Percentiles rank a stretch among this genome's conserved stretches.
phyloP scores from a whole-genome alignment of 2,797 vertebrate species.

The Phrynocephalus vlangalii region DNA sequence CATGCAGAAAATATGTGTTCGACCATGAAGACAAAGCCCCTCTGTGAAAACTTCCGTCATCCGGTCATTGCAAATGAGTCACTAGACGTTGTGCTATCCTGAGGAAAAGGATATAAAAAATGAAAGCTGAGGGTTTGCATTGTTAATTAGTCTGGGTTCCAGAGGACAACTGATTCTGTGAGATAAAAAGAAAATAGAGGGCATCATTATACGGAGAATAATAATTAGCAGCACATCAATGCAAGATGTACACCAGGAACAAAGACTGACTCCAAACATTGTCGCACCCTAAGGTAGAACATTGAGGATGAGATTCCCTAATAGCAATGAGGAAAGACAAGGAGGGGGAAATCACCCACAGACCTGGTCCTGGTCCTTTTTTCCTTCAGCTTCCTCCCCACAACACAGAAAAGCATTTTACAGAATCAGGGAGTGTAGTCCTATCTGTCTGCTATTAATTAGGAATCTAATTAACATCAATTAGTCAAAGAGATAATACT shows the following conservation, averaged over 20 bases:
- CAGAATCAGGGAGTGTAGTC: neutral
- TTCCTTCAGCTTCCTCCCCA: neutral
- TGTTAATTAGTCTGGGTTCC: neutral
- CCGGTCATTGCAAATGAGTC: neutral
- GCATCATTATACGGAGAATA: neutral
- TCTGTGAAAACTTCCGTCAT: neutral
- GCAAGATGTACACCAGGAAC: neutral
- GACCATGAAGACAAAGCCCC: neutral
- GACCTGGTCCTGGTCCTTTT: neutral
- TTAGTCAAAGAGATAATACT: slow-evolving; percentile 28
- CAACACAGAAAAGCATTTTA: neutral
- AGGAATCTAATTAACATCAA: slow-evolving; percentile 12
- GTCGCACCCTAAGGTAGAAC: neutral
- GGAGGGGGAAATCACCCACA: neutral
- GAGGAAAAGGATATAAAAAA: slow-evolving; percentile 53
- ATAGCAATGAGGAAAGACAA: neutral
- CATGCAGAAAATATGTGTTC: neutral
- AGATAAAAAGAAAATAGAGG: neutral
- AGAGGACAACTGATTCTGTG: slow-evolving; percentile 10
- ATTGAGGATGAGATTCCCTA: rapidly evolving
- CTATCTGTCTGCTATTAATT: neutral
- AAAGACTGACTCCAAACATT: neutral
- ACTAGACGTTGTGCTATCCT: neutral
- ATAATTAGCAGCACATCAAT: slow-evolving; percentile 30
- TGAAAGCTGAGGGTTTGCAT: slow-evolving; percentile 47